A percentile compares a stretch with the other conserved stretches of the same genome.
Evolutionary conservation across 2,113 vertebrate genomes (phyloP).

Genomic region (Paralichthys olivaceus): DNA sequence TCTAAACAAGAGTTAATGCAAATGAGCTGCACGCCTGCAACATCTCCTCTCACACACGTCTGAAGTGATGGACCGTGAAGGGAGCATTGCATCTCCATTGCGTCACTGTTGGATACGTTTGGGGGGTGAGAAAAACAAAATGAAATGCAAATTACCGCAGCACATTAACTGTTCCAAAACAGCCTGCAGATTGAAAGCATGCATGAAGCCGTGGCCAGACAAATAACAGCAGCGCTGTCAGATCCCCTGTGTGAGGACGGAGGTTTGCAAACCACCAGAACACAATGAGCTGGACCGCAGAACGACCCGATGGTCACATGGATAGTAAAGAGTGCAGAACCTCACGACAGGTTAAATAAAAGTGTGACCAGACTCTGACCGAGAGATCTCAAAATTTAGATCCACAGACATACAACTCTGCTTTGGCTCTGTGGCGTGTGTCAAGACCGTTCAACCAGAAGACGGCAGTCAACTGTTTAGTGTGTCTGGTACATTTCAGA

Average conservation of each 20-base stretch:
- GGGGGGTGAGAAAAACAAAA: slow-evolving; percentile 38
- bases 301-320: slow-evolving; percentile 58
- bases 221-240: slow-evolving; percentile 64
- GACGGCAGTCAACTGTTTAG: slow-evolving; percentile 20
- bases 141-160: slow-evolving; percentile 55
- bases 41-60: slow-evolving; percentile 42
- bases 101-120: slow-evolving; percentile 50
- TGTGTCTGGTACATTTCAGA: slow-evolving; percentile 9
- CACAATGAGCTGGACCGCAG: slow-evolving; percentile 71
- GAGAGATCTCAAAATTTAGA: background rate
- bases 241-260: slow-evolving; percentile 33
- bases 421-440: slow-evolving; percentile 27
- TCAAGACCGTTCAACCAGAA: slow-evolving; percentile 39
- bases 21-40: slow-evolving; percentile 43
- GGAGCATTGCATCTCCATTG: slow-evolving; percentile 49
- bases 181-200: slow-evolving; percentile 52
- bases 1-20: slow-evolving; percentile 19
- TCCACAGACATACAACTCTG: slow-evolving; percentile 49
- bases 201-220: slow-evolving; percentile 40
- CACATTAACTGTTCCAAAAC: slow-evolving; percentile 58
- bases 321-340: slow-evolving; percentile 63
- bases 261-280: slow-evolving; percentile 66
- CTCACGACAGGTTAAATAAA: slow-evolving; percentile 71
- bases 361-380: slow-evolving; percentile 57
- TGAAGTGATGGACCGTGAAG: slow-evolving; percentile 43